Percentiles rank a stretch among this genome's conserved stretches.
phyloP scores from a whole-genome alignment of 2,888 invertebrate species.

The Octonoba sinensis region DNA sequence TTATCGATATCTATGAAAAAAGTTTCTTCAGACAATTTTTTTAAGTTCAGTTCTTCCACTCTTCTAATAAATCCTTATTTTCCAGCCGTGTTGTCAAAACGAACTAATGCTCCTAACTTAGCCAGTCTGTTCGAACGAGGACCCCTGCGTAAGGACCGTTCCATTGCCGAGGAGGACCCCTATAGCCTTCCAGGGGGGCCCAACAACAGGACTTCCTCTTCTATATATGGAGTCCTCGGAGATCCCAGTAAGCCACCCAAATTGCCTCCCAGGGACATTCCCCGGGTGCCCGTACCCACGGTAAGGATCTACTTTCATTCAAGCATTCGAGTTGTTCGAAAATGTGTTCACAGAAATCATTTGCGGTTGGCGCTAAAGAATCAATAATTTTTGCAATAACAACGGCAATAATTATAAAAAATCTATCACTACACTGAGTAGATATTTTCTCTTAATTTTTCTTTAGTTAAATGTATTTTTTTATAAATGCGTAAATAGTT shows the following conservation, averaged over 20 bases:
- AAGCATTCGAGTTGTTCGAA: no score
- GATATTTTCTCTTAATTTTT: no score
- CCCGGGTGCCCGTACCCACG: constrained; percentile 81
- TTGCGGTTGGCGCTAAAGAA: no score
- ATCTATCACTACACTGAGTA: no score
- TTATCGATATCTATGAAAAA: no score
- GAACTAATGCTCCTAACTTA: constrained; percentile 63
- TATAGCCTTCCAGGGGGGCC: constrained; percentile 86
- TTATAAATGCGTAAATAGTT: no score
- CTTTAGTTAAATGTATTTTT: no score
- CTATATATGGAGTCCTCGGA: constrained; percentile 73
- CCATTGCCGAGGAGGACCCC: constrained; percentile 87
- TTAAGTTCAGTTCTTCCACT: no score
- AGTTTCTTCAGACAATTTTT: no score
- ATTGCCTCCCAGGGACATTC: constrained; percentile 88
- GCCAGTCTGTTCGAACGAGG: constrained; percentile 77
- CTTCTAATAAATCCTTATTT: not conserved
- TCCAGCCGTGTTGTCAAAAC: constrained; percentile 51
- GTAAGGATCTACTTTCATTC: constrained; percentile 72
- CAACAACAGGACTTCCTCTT: constrained; percentile 2
- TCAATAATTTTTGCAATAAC: no score
- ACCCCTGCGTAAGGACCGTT: constrained; percentile 78
- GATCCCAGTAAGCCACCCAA: constrained; percentile 82
- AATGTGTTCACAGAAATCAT: no score
- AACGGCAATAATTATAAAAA: no score